phyloP scores from a whole-genome alignment of 2,113 vertebrate species.

The Equus przewalskii region DNA sequence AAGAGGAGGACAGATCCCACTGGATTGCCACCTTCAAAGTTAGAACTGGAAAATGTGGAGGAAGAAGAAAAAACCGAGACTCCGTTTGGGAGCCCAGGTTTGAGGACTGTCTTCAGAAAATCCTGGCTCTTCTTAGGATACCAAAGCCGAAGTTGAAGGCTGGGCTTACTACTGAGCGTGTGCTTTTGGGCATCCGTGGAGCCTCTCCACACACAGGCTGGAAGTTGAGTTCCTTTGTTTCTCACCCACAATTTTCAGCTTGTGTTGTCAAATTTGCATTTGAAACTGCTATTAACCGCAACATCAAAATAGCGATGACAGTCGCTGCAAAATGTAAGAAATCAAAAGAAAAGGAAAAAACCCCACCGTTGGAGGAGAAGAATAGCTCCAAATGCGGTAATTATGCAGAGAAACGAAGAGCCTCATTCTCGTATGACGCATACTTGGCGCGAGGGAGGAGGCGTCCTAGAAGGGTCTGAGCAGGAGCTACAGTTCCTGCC shows the following conservation, averaged over 20 bases:
- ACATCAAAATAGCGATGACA: constrained; percentile 67
- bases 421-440: constrained; percentile 3
- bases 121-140: background rate
- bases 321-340: constrained; percentile 66
- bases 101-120: constrained; percentile 38
- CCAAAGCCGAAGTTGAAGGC: background rate
- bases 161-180: background rate
- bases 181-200: constrained; percentile 10
- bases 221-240: constrained; percentile 69
- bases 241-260: constrained; percentile 38
- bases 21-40: background rate
- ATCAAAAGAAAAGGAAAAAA: constrained; percentile 59
- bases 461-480: constrained; percentile 67
- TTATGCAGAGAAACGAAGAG: constrained; percentile 52
- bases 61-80: background rate
- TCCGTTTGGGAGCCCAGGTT: background rate
- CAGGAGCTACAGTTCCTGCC: constrained; percentile 44
- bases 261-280: constrained; percentile 84
- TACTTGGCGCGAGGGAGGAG: constrained; percentile 30
- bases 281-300: constrained; percentile 80
- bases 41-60: background rate
- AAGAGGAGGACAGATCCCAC: background rate
- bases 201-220: constrained; percentile 21
- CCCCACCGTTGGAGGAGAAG: constrained; percentile 64
- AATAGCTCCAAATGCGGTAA: constrained; percentile 77